phyloP scores from a whole-genome alignment of 2,113 vertebrate species.

The Acinonyx jubatus region DNA sequence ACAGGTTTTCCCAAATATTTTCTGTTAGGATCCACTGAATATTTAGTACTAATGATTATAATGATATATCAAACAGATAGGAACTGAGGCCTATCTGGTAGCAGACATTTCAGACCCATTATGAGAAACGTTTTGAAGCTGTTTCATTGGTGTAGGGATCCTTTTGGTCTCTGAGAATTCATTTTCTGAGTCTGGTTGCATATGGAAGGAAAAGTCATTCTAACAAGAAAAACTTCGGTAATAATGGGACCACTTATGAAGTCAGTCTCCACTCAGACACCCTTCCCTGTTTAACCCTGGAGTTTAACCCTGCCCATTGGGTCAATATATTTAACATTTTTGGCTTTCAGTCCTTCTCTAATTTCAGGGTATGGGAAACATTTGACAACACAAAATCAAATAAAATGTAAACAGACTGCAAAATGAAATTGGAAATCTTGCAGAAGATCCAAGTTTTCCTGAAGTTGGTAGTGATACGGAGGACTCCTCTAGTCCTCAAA shows the following conservation, averaged over 20 bases:
- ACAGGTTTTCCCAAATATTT: neutral
- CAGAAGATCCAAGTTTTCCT: neutral
- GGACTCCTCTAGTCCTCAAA: neutral
- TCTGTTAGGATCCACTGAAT: neutral
- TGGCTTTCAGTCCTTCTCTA: neutral
- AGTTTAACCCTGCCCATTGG: neutral
- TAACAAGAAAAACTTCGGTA: neutral
- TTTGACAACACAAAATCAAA: neutral
- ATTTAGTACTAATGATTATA: neutral
- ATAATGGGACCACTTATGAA: neutral
- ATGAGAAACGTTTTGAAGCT: slow-evolving; percentile 24
- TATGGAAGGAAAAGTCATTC: neutral
- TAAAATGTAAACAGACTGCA: neutral
- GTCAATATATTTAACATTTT: neutral
- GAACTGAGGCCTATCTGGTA: neutral
- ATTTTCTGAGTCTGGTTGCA: neutral
- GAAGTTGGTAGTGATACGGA: neutral
- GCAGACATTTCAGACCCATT: neutral
- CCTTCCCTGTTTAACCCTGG: neutral
- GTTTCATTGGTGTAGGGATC: neutral
- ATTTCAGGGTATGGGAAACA: neutral
- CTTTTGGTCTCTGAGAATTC: neutral
- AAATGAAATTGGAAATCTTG: neutral
- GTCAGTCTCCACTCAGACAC: neutral
- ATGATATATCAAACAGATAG: neutral